Evolutionary conservation across 2,113 vertebrate genomes (phyloP).

Genomic region (Dendrocopos noguchii): DNA sequence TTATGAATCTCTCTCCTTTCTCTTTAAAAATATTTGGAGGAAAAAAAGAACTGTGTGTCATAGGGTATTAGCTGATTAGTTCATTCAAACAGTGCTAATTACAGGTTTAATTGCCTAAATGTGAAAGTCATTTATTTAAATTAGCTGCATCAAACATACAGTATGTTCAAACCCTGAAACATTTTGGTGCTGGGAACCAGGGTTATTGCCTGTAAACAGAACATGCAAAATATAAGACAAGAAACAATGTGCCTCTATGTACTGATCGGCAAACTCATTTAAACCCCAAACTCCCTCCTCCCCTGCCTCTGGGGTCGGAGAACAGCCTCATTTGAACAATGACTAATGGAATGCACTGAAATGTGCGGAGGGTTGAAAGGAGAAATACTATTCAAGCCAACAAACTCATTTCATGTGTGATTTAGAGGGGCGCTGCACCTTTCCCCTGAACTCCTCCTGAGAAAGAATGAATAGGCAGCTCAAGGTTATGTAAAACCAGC

Average conservation of each 20-base stretch:
- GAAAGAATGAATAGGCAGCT: slow-evolving; percentile 65
- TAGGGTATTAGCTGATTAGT: slow-evolving; percentile 51
- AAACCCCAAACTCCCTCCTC: slow-evolving; percentile 72
- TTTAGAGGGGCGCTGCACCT: slow-evolving; percentile 59
- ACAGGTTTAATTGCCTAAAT: slow-evolving; percentile 62
- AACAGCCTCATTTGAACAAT: slow-evolving; percentile 67
- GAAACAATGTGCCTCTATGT: slow-evolving; percentile 64
- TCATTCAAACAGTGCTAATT: slow-evolving; percentile 47
- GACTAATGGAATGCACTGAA: slow-evolving; percentile 72
- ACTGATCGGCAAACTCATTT: slow-evolving; percentile 71
- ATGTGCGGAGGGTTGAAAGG: slow-evolving; percentile 60
- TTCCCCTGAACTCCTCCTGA: slow-evolving; percentile 58
- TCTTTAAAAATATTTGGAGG: slow-evolving; percentile 53
- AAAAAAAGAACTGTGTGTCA: slow-evolving; percentile 16
- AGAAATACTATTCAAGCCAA: slow-evolving; percentile 67
- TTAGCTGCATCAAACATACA: slow-evolving; percentile 62
- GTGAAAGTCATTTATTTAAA: slow-evolving; percentile 61
- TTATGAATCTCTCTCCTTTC: slow-evolving; percentile 13
- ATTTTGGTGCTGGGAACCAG: slow-evolving; percentile 8
- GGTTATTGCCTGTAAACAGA: slow-evolving; percentile 42
- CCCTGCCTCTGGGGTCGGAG: slow-evolving; percentile 61
- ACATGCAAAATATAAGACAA: slow-evolving; percentile 49
- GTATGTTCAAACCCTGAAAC: slow-evolving; percentile 51
- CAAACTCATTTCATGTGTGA: slow-evolving; percentile 75
- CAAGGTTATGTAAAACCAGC: slow-evolving; percentile 66